phyloP scores from a whole-genome alignment of 1,140 invertebrate species.

The Parapsyche elsis region DNA sequence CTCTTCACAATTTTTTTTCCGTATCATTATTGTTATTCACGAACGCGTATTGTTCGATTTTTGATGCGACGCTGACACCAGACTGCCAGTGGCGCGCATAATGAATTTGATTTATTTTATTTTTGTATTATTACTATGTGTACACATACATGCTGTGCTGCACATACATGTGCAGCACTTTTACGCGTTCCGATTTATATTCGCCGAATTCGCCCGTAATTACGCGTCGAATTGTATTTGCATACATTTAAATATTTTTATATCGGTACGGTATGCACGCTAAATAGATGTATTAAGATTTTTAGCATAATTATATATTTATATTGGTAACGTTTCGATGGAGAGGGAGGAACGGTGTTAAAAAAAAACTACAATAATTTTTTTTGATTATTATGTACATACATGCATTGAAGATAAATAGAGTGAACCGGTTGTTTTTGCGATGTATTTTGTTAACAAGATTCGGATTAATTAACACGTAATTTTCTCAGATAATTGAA shows the following conservation, averaged over 20 bases:
- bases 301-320: constrained; percentile 2
- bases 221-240: not conserved
- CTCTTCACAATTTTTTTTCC: constrained; percentile 44
- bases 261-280: too few species aligned
- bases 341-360: not conserved
- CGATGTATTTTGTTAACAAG: not conserved
- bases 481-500: not conserved
- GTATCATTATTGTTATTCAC: not conserved
- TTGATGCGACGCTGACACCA: constrained; percentile 51
- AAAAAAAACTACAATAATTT: not conserved
- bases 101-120: too few species aligned
- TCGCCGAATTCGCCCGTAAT: not conserved
- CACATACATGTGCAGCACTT: too few species aligned
- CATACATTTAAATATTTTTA: not conserved
- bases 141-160: too few species aligned
- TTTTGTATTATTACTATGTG: too few species aligned
- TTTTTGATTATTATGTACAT: not conserved
- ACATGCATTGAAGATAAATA: not conserved
- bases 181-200: too few species aligned
- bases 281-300: not conserved
- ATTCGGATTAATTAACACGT: not conserved
- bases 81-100: constrained; percentile 42
- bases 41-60: constrained; percentile 19
- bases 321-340: not conserved
- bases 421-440: not conserved